phyloP scores from a whole-genome alignment of 2,113 vertebrate species.

The Lagopus leucura region DNA sequence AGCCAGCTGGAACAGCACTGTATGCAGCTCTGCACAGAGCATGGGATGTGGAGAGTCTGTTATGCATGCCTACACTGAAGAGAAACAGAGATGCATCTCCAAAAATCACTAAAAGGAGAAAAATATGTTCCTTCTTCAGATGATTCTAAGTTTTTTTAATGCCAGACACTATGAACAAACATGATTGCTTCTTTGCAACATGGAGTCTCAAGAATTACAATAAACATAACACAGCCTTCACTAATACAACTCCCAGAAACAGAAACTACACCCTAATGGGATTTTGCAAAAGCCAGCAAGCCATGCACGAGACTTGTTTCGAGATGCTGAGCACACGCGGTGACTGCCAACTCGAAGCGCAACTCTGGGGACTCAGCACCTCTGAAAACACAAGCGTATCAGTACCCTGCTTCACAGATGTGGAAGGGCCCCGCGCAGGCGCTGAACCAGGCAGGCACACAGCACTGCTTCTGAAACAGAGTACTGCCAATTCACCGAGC shows the following conservation, averaged over 20 bases:
- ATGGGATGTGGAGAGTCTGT: background rate
- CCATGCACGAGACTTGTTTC: background rate
- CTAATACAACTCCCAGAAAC: slow-evolving; percentile 40
- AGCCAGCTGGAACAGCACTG: background rate
- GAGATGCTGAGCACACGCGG: background rate
- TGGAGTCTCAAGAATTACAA: slow-evolving; percentile 37
- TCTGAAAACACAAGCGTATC: background rate
- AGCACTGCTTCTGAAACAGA: background rate
- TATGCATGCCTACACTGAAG: background rate
- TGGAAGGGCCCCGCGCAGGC: fast-evolving
- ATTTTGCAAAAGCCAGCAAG: slow-evolving; percentile 29
- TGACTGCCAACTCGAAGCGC: background rate
- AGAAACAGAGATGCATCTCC: background rate
- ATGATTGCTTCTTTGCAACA: slow-evolving; percentile 50
- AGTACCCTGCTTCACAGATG: background rate
- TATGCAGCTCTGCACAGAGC: background rate
- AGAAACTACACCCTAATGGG: slow-evolving; percentile 22
- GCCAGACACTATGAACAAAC: slow-evolving; percentile 29
- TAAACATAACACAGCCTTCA: slow-evolving; percentile 41
- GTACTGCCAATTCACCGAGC: background rate
- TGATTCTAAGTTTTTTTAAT: slow-evolving; percentile 30
- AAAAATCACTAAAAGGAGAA: background rate
- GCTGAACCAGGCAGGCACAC: background rate
- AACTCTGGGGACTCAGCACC: background rate
- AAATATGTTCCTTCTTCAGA: background rate